A percentile compares a stretch with the other conserved stretches of the same genome.
Evolutionary conservation across 1,140 invertebrate genomes (phyloP).

Genomic region (Orchestia grillus): DNA sequence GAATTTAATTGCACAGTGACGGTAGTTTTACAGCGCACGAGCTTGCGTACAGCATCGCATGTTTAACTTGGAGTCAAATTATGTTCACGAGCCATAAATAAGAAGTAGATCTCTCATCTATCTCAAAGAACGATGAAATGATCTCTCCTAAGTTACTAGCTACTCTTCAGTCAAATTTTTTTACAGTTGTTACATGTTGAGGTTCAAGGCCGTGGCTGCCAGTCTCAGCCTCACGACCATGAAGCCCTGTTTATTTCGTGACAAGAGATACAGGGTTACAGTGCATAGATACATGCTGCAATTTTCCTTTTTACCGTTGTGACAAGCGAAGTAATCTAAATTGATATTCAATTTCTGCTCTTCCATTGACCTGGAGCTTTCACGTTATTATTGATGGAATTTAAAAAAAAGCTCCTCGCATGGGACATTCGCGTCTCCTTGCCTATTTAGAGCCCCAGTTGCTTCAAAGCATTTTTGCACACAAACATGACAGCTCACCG

Average conservation of each 20-base stretch:
- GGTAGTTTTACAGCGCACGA: background rate
- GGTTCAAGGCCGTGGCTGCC: too few relatives aligned
- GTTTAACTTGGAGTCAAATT: background rate
- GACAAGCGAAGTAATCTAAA: background rate
- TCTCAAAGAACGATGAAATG: background rate
- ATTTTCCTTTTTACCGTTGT: background rate
- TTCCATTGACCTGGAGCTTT: background rate
- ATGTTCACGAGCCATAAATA: background rate
- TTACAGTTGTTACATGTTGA: background rate
- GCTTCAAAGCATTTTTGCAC: background rate
- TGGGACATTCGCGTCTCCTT: background rate
- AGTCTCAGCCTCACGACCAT: background rate
- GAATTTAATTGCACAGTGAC: background rate
- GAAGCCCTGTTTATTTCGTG: background rate
- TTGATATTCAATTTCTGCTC: background rate
- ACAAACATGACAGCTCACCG: background rate
- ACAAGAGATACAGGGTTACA: background rate
- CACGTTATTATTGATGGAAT: background rate
- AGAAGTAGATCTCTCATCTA: background rate
- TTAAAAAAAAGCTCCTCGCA: background rate
- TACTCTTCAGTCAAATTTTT: background rate
- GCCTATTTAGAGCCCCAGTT: background rate
- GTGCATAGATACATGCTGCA: background rate
- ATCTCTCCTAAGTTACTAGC: background rate
- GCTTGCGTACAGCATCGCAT: background rate